phyloP scores from a whole-genome alignment of 2,113 vertebrate species.

The Megaleporinus macrocephalus region DNA sequence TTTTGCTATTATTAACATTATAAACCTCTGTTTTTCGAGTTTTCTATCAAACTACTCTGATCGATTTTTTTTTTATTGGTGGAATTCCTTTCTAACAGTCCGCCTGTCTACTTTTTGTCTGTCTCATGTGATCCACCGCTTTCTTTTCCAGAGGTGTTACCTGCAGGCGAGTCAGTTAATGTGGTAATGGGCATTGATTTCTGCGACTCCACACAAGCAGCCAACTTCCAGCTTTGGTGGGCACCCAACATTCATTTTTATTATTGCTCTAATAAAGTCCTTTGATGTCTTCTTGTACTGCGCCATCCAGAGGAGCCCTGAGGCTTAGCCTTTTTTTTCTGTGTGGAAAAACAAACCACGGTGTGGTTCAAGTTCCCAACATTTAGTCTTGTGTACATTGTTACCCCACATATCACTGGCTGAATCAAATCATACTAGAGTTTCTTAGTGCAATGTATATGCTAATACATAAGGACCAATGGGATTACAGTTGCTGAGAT shows the following conservation, averaged over 20 bases:
- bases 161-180: slow-evolving; percentile 80
- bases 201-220: slow-evolving; percentile 95
- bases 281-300: background rate
- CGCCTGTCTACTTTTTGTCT: background rate
- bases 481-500: background rate
- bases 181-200: slow-evolving; percentile 96
- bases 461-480: background rate
- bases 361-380: no score
- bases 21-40: no score
- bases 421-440: no score
- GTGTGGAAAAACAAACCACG: no score
- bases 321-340: no score
- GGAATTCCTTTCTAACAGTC: no score
- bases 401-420: no score
- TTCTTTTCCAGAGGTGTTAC: slow-evolving; percentile 80
- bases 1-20: no score
- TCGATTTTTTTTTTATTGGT: no score
- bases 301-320: background rate
- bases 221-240: slow-evolving; percentile 98
- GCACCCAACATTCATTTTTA: slow-evolving; percentile 36
- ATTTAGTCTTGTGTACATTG: no score
- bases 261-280: background rate
- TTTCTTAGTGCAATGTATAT: background rate
- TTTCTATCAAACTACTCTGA: no score
- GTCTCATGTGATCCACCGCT: background rate